Evolutionary conservation across 1,140 invertebrate genomes (phyloP), one percentile per base, ranked within the genome.

Genomic region (Hycleus cichorii): DNA sequence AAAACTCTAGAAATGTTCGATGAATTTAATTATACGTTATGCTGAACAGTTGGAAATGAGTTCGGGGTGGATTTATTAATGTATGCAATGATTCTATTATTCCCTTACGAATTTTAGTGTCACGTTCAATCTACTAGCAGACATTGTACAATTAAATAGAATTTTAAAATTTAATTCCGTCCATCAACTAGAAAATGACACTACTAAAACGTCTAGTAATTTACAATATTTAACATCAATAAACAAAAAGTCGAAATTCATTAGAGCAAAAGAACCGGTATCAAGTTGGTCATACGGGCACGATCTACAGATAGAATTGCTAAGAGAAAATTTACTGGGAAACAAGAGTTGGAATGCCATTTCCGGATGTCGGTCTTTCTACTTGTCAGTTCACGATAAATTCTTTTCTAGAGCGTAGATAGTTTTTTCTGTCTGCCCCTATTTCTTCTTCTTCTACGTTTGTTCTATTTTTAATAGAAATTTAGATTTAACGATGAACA

Each of bases 21-120:
- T 46, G 51, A 46, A 53, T 53, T 53, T 53, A 53, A 53, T 53
- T 52, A 52, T 27, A 52, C 49, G 49, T 52, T 52, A 52, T 52
- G 39, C 18, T 52, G 49, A 52, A 43, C 49, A 52, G 49, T 52
- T 43, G 49, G 49, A 52, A 32, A 32, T 43, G 49, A 52, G 51
- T 45, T 27, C 32, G 51, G 51, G 40, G 50, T 26, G 38, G 49
- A 53, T 53, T 53, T 53, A 53, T 53, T 53, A 53, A 53, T 53
- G 51, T 53, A 53, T 53, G 51, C 42, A 46, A 45, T 53, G 51
- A 53, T 53, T 32, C 32, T 32, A 32, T 32, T 32, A 32, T 32
- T 53, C 51, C 51, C 25, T 27, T 32, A 12, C 42, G 18, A 40
- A 26, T 53, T 53, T 53, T 53, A 53, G 26, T 26, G 51, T 53